Conservation (phyloP, 2,888 invertebrate genomes). For the Drosophila rubida region DNA sequence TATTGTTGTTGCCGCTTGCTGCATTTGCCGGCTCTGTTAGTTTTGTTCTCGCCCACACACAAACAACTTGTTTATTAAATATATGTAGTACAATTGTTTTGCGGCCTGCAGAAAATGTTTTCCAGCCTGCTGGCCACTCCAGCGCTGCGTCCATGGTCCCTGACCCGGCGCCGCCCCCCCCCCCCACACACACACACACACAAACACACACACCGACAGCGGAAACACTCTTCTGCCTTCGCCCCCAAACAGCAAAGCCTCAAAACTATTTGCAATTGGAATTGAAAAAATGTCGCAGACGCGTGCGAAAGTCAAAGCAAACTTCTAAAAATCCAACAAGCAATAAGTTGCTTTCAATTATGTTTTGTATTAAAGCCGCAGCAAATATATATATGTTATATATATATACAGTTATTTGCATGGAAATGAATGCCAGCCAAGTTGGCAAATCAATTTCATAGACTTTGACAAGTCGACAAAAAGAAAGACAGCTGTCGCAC, state of each 20-base stretch:
- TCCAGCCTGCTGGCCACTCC: constrained; percentile 28
- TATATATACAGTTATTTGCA: constrained; percentile 1
- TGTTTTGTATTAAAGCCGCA: too few relatives aligned
- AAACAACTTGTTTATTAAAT: constrained; percentile 69
- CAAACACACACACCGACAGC: not conserved
- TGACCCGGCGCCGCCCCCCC: not conserved
- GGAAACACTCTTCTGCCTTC: constrained; percentile 19
- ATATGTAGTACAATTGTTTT: constrained; percentile 70
- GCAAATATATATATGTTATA: too few relatives aligned
- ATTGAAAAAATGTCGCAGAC: too few relatives aligned
- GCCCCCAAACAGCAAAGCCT: too few relatives aligned
- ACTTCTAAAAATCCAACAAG: too few relatives aligned
- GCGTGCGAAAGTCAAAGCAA: too few relatives aligned
- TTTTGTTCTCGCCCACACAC: constrained; percentile 37
- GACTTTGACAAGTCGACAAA: not conserved
- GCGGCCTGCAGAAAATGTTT: constrained; percentile 58
- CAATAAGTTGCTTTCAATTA: too few relatives aligned
- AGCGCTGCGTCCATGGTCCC: not conserved
- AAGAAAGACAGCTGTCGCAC: not conserved
- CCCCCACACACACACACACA: not conserved
- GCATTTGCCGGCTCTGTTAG: constrained; percentile 25
- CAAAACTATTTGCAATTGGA: too few relatives aligned
- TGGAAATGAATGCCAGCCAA: not conserved
- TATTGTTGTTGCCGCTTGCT: constrained; percentile 21
- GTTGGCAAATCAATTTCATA: not conserved